Base-by-base conservation (phyloP, 2,113 vertebrate species). In the Coptodon bakossiorum region DNA sequence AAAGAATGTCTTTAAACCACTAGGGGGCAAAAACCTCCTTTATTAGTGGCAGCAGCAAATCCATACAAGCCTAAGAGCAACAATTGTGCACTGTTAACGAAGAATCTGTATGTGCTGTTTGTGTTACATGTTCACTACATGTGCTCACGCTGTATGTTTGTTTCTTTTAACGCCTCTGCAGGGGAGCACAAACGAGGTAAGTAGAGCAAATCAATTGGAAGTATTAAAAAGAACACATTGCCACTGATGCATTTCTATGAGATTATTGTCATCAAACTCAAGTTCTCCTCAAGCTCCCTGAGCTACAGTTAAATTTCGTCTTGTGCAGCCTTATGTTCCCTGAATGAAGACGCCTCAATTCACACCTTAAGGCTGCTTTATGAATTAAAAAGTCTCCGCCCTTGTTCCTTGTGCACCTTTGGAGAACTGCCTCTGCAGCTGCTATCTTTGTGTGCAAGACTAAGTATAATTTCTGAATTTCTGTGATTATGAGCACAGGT, bases 121-220 rank as follows among this genome's bases (percentile, higher is more conserved):
- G n/a, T 54, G 3, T 82, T 34, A 11, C 56, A 6, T 22, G 14
- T 81, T 31, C 9, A 50, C 13, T 24, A 5, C n/a, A 4, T 40
- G 7, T 81, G 57, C 90, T 84, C 36, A 89, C 34, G 22, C 17
- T 84, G 24, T 94, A 43, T 92, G 14, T 91, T 93, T 85, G 24
- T 85, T 95, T 95, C 90, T 94, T 90, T 95, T 84, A 43, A 92
- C 94, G 94, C 93, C 81, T 86, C 93, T 78, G 61, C 95, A 99
- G 99, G 99, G 99, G 96, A 99, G 97, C 97, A 99, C 99, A 0
- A 99, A 99, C 29, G 99, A 99, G 98, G 99, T 99, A 96, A 98
- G 93, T 78, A 40, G 19, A 86, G 7, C 36, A 19, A 9, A 6
- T 43, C 22, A 50, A 5, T 1, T 24, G 1, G 27, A 6, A 48